Percentiles rank a stretch among this genome's conserved stretches.
Conservation (phyloP, 2,888 invertebrate genomes). For the Cataglyphis rosenhaueri region DNA sequence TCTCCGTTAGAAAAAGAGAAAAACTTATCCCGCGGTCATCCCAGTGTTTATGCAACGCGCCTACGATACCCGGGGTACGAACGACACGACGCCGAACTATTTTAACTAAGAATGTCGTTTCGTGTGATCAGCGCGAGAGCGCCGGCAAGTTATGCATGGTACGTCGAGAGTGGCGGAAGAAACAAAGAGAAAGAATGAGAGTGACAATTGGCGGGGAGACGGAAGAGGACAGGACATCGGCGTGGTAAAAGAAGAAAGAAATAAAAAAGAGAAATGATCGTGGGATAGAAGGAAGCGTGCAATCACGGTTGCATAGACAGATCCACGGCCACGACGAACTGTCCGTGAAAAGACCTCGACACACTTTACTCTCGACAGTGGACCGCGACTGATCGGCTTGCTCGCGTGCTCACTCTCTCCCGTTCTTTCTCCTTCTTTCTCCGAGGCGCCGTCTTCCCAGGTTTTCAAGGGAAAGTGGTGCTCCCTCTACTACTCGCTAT, state of each 20-base stretch:
- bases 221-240: conserved; percentile 3
- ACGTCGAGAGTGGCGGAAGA: conserved; percentile 48
- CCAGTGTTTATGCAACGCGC: conserved; percentile 54
- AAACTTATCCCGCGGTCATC: conserved; percentile 68
- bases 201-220: conserved; percentile 11
- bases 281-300: conserved; percentile 44
- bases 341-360: conserved; percentile 86
- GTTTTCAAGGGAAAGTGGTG: conserved; percentile 83
- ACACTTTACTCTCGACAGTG: conserved; percentile 80
- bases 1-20: conserved; percentile 66
- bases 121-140: conserved; percentile 46
- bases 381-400: conserved; percentile 22
- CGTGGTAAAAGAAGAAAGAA: conserved; percentile 8
- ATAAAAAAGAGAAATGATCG: conserved; percentile 23
- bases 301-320: conserved; percentile 69
- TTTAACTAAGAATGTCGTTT: conserved; percentile 59
- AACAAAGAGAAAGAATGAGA: conserved; percentile 34
- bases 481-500: conserved; percentile 74
- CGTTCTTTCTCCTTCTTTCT: conserved; percentile 70
- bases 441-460: conserved; percentile 79
- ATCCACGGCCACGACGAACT: conserved; percentile 78
- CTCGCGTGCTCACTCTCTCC: conserved; percentile 71
- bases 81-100: conserved; percentile 62
- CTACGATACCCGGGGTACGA: conserved; percentile 54
- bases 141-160: conserved; percentile 67